Evolutionary conservation across 2,113 vertebrate genomes (phyloP).

Genomic region (Oreochromis aureus): DNA sequence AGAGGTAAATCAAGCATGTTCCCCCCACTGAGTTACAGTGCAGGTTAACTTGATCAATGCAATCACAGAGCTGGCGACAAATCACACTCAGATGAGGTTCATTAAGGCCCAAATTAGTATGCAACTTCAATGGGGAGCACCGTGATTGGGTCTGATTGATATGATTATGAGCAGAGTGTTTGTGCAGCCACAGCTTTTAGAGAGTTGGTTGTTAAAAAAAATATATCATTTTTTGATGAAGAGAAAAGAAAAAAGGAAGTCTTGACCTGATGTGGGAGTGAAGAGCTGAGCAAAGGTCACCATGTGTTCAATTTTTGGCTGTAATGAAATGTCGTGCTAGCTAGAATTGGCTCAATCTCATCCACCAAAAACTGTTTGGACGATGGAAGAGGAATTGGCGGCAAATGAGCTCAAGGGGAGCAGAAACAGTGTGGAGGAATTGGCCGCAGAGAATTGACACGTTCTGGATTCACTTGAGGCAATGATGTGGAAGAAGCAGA

Average conservation of each 20-base stretch:
- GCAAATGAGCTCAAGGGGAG: conserved; percentile 46
- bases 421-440: conserved; percentile 23
- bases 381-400: conserved; percentile 35
- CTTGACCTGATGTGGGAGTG: conserved; percentile 2
- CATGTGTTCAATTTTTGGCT: conserved; percentile 47
- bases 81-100: conserved; percentile 33
- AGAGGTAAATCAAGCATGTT: conserved; percentile 37
- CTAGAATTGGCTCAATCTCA: conserved; percentile 35
- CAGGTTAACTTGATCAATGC: conserved; percentile 56
- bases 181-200: conserved; percentile 25
- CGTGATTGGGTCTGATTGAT: conserved; percentile 59
- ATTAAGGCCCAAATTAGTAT: conserved; percentile 47
- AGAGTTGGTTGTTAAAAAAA: not conserved
- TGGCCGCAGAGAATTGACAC: conserved; percentile 28
- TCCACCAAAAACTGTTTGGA: conserved; percentile 32
- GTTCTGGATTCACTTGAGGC: conserved; percentile 28
- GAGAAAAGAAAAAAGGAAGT: not conserved
- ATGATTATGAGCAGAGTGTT: conserved; percentile 41
- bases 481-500: conserved; percentile 21
- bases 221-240: not conserved
- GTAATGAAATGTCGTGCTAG: conserved; percentile 44
- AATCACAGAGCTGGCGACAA: conserved; percentile 47
- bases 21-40: conserved; percentile 21
- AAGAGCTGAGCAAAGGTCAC: conserved; percentile 29
- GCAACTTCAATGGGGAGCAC: conserved; percentile 15